Conservation (phyloP, 1,140 invertebrate species). For the Rhyzopertha dominica region DNA sequence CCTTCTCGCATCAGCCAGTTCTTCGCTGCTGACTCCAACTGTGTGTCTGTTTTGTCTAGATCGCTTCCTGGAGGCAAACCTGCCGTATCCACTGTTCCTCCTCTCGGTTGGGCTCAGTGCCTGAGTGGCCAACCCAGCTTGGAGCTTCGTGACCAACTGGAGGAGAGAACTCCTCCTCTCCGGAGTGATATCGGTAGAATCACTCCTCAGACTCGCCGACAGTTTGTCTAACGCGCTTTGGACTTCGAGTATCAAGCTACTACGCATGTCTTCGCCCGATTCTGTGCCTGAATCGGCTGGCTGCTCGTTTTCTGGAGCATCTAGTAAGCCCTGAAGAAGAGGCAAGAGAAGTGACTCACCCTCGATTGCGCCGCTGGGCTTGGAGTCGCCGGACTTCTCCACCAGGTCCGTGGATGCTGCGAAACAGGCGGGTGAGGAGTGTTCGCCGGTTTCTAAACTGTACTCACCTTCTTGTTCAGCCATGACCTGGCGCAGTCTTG, state of each 20-base stretch:
- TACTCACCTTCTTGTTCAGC: slow-evolving; percentile 68
- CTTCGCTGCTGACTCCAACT: slow-evolving; percentile 73
- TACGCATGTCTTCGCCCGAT: slow-evolving; percentile 58
- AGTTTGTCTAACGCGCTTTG: slow-evolving; percentile 69
- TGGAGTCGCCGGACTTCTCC: slow-evolving; percentile 49
- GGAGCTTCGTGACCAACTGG: slow-evolving; percentile 66
- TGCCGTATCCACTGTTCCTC: slow-evolving; percentile 22
- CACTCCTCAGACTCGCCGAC: slow-evolving; percentile 61
- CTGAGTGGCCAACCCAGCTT: slow-evolving; percentile 55
- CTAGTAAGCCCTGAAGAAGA: slow-evolving; percentile 51
- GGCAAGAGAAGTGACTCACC: slow-evolving; percentile 58
- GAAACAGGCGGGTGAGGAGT: slow-evolving; percentile 18
- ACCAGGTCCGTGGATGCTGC: slow-evolving; percentile 57
- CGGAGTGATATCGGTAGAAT: slow-evolving; percentile 48
- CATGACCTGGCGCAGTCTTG: slow-evolving; percentile 69
- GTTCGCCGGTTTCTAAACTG: neutral
- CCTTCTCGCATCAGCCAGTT: slow-evolving; percentile 67
- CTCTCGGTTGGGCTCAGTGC: slow-evolving; percentile 42
- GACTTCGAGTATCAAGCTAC: slow-evolving; percentile 68
- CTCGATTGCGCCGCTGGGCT: slow-evolving; percentile 40
- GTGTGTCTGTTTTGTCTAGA: slow-evolving; percentile 64
- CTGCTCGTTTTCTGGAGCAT: slow-evolving; percentile 35
- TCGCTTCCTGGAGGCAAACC: slow-evolving; percentile 46
- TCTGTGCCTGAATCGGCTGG: slow-evolving; percentile 60
- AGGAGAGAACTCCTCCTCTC: slow-evolving; percentile 61